Percentiles rank a stretch among this genome's conserved stretches.
phyloP scores from a whole-genome alignment of 2,888 invertebrate genomes.

The Hartigia nigra region DNA sequence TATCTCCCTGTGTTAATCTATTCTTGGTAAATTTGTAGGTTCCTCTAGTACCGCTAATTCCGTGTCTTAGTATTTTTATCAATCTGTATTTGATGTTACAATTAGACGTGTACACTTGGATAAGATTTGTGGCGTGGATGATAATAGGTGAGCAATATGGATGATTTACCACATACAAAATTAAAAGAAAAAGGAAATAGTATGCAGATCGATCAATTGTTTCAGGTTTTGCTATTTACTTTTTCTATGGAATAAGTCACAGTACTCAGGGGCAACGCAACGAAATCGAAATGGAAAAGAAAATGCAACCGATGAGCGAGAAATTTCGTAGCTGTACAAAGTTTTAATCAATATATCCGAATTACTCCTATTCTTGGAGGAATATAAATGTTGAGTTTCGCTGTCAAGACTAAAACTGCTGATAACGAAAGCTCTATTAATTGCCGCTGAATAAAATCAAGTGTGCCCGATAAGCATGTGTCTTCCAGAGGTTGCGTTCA shows the following conservation, averaged over 20 bases:
- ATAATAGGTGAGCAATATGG: constrained; percentile 72
- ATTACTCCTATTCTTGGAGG: not conserved
- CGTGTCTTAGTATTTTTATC: constrained; percentile 85
- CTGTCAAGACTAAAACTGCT: not conserved
- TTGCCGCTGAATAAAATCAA: not conserved
- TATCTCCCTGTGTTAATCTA: constrained; percentile 5
- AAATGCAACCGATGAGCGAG: constrained; percentile 32
- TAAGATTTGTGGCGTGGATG: constrained; percentile 89
- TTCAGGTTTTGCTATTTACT: constrained; percentile 86
- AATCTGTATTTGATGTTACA: constrained; percentile 94
- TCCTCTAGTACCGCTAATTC: constrained; percentile 86
- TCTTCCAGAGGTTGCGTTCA: not conserved
- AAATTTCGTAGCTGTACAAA: not conserved
- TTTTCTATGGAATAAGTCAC: constrained; percentile 83
- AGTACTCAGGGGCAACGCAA: constrained; percentile 73
- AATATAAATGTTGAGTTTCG: not conserved
- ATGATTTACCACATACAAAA: constrained; percentile 1
- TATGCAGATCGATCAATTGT: constrained; percentile 29
- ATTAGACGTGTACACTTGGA: constrained; percentile 87
- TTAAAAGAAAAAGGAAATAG: constrained; percentile 6
- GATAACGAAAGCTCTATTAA: not conserved
- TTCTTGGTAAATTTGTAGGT: constrained; percentile 69
- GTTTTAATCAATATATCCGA: not conserved
- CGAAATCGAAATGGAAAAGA: constrained; percentile 39
- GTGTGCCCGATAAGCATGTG: not conserved